Conservation (phyloP, 2,797 vertebrate genomes). For the Rhynchotus rufescens region DNA sequence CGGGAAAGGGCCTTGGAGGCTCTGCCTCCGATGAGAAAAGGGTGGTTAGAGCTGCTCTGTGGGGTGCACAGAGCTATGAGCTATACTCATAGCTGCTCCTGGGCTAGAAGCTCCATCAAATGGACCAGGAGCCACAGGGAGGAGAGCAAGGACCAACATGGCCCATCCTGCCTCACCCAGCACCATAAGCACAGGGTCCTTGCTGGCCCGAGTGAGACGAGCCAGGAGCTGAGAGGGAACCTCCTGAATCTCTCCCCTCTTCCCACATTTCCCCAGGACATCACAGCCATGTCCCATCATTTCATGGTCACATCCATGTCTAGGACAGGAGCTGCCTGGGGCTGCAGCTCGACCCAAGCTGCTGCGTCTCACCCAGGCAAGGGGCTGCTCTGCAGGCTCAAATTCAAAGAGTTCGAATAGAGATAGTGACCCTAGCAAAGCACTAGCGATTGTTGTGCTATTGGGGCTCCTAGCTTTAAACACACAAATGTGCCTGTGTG, state of each 20-base stretch:
- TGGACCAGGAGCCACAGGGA: neutral
- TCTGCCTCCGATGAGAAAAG: neutral
- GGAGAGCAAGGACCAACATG: neutral
- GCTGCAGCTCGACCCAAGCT: accelerated
- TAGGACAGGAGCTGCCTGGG: neutral
- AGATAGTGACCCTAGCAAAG: neutral
- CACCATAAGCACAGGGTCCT: neutral
- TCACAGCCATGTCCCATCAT: neutral
- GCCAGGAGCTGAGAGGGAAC: neutral
- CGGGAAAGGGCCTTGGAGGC: neutral
- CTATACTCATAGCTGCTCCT: neutral
- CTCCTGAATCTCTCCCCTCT: accelerated
- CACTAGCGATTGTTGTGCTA: neutral
- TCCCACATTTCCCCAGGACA: neutral
- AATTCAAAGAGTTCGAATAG: neutral
- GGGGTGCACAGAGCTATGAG: no score
- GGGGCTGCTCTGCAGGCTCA: neutral
- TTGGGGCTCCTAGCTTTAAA: neutral
- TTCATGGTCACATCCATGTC: accelerated
- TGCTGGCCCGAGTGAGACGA: neutral
- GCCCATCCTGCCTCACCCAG: neutral
- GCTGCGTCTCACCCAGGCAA: neutral
- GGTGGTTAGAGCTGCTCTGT: neutral
- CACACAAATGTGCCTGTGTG: neutral
- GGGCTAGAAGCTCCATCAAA: no score